phyloP scores from a whole-genome alignment of 2,888 invertebrate genomes.

The Seladonia tumulorum region DNA sequence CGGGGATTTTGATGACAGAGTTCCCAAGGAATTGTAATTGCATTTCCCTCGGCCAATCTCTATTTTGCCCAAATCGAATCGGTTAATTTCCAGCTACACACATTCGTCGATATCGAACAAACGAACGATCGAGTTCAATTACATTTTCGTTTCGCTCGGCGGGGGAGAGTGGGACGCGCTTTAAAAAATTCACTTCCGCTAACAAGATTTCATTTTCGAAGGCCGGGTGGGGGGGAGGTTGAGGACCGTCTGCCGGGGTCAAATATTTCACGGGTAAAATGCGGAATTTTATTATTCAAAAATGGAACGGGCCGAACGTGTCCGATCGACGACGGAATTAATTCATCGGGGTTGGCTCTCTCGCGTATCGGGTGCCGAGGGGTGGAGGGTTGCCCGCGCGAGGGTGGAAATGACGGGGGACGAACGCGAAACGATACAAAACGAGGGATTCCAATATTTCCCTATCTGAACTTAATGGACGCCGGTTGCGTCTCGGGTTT shows the following conservation, averaged over 20 bases:
- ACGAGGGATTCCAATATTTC: slow-evolving; percentile 65
- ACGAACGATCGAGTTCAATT: not conserved
- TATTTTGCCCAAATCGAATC: not conserved
- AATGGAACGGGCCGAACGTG: slow-evolving; percentile 5
- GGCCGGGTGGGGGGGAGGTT: not conserved
- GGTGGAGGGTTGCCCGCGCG: not conserved
- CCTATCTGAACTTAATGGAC: slow-evolving; percentile 61
- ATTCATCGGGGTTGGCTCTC: not conserved
- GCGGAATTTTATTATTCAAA: slow-evolving; percentile 22
- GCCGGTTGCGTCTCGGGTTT: slow-evolving; percentile 56
- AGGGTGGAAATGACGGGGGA: not conserved
- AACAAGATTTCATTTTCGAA: not conserved
- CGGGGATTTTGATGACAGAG: not conserved
- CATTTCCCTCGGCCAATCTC: not conserved
- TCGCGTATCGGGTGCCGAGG: not conserved
- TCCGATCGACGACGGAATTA: slow-evolving; percentile 11
- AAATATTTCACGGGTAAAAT: slow-evolving; percentile 5
- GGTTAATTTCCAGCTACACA: not conserved
- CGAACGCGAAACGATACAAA: slow-evolving; percentile 37
- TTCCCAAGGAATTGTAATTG: not conserved
- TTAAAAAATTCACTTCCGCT: not conserved
- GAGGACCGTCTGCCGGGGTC: not conserved
- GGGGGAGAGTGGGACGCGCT: not conserved
- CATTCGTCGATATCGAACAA: not conserved
- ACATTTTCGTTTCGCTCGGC: not conserved